Conservation (phyloP, 1,140 invertebrate species). For the Diachasma alloeum region DNA sequence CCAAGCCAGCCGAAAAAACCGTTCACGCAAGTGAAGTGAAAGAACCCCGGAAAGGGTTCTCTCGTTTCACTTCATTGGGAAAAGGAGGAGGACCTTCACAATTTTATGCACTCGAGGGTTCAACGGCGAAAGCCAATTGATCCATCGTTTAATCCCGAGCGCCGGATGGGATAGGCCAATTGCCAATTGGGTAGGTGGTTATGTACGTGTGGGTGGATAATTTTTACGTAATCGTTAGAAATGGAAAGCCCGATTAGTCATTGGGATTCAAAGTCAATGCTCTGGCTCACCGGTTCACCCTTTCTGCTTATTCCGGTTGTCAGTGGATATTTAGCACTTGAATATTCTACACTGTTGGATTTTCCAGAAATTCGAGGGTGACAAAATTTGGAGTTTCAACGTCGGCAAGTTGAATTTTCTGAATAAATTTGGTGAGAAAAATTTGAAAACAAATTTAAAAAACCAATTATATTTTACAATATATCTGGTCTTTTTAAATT, state of each 20-base stretch:
- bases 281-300: neutral
- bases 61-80: too few relatives aligned
- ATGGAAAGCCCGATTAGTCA: neutral
- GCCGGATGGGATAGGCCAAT: neutral
- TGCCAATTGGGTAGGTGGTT: neutral
- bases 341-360: too few relatives aligned
- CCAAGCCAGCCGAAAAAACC: neutral
- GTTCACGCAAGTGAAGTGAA: neutral
- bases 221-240: neutral
- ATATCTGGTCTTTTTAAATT: too few relatives aligned
- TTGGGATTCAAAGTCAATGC: neutral
- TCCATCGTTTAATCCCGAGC: neutral
- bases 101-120: neutral
- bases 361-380: too few relatives aligned
- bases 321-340: neutral
- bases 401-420: too few relatives aligned
- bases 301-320: neutral
- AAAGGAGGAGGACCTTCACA: neutral
- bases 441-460: too few relatives aligned
- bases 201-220: neutral
- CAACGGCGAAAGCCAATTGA: neutral
- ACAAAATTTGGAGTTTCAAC: too few relatives aligned
- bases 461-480: too few relatives aligned
- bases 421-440: too few relatives aligned
- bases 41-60: neutral